phyloP scores from a whole-genome alignment of 2,888 invertebrate genomes.

The Ormyrus pomaceus region DNA sequence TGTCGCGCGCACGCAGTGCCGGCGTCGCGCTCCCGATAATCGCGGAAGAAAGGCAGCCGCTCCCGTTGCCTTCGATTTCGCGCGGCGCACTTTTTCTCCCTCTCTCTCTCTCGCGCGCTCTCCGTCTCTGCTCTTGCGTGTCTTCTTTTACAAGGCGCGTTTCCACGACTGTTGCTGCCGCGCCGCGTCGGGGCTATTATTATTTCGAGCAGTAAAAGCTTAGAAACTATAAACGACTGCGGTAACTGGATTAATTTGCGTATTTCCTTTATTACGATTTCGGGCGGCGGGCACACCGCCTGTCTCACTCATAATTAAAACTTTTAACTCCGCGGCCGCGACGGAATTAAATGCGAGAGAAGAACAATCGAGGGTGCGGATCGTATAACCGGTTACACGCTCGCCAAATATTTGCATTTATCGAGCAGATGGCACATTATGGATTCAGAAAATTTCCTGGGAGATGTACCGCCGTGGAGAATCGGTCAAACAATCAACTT shows the following conservation, averaged over 20 bases:
- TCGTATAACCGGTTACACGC: neutral
- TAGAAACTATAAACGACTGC: too few relatives aligned
- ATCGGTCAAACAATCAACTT: too few relatives aligned
- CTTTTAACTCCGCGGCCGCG: too few relatives aligned
- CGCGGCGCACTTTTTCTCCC: slow-evolving; percentile 21
- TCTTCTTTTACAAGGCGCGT: too few relatives aligned
- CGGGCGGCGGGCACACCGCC: neutral
- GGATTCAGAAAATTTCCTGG: neutral
- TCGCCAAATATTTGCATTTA: slow-evolving; percentile 33
- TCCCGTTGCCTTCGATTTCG: neutral
- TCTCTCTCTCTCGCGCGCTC: slow-evolving; percentile 51
- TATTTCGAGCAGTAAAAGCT: too few relatives aligned
- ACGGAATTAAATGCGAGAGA: too few relatives aligned
- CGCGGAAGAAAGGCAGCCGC: neutral
- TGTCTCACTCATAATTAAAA: too few relatives aligned
- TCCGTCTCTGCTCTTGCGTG: neutral
- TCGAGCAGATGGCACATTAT: slow-evolving; percentile 51
- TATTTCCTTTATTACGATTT: slow-evolving; percentile 4
- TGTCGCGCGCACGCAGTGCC: slow-evolving; percentile 12
- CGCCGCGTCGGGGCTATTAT: too few relatives aligned
- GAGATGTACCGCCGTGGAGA: too few relatives aligned
- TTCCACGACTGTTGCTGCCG: too few relatives aligned
- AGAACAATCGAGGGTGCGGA: slow-evolving; percentile 1
- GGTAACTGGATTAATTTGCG: too few relatives aligned
- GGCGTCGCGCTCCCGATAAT: neutral